Conservation (phyloP, 2,888 invertebrate species). For the Chymomyza amoena region DNA sequence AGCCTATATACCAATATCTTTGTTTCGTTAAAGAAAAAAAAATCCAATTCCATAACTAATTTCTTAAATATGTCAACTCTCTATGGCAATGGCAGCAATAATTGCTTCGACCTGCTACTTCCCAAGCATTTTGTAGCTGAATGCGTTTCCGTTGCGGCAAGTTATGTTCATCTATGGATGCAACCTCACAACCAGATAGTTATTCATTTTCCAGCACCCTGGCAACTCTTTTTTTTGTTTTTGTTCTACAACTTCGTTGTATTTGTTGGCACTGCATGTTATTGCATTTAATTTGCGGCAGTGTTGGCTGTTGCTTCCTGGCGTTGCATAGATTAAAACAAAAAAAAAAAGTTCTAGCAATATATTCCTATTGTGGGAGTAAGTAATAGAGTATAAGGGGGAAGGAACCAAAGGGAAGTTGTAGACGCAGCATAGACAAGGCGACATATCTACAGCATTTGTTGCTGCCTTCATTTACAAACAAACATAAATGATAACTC, state of each 20-base stretch:
- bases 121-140: conserved; percentile 21
- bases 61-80: background rate
- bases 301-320: conserved; percentile 37
- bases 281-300: conserved; percentile 69
- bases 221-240: conserved; percentile 27
- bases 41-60: background rate
- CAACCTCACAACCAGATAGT: background rate
- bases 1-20: no score
- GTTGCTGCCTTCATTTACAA: conserved; percentile 35
- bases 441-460: conserved; percentile 36
- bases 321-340: conserved; percentile 20
- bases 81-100: conserved; percentile 28
- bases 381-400: background rate
- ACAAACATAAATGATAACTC: conserved; percentile 50
- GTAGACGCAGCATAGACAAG: conserved; percentile 56
- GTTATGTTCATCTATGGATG: background rate
- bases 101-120: conserved; percentile 62
- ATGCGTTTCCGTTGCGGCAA: conserved; percentile 56
- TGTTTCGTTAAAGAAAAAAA: no score
- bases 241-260: conserved; percentile 16
- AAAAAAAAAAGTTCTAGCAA: background rate
- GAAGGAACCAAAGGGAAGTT: conserved; percentile 11
- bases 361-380: background rate
- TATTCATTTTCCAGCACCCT: background rate
- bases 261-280: conserved; percentile 45